A percentile compares a stretch with the other conserved stretches of the same genome.
Evolutionary conservation across 2,113 vertebrate genomes (phyloP).

Genomic region (Onychostruthus taczanowskii): DNA sequence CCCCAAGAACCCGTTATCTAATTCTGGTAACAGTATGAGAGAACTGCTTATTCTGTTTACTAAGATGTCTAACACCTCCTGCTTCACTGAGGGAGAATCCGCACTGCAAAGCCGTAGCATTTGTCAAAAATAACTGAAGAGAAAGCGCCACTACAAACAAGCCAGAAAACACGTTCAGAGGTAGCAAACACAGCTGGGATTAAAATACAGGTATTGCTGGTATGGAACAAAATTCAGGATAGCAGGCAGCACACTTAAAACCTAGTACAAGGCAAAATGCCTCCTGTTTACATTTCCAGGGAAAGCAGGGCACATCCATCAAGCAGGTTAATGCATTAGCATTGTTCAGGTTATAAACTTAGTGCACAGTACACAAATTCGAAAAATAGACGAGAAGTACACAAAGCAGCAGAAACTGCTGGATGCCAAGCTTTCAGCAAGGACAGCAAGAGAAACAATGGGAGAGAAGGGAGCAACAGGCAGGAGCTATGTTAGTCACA

Average conservation of each 20-base stretch:
- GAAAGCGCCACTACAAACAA: not conserved
- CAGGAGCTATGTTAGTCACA: constrained; percentile 13
- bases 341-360: not conserved
- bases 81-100: not conserved
- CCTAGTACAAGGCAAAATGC: not conserved
- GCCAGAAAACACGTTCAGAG: not conserved
- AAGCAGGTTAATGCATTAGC: not conserved
- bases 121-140: not conserved
- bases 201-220: not conserved
- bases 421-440: not conserved
- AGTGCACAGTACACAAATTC: not conserved
- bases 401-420: constrained; percentile 9
- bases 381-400: not conserved
- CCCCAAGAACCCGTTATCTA: not conserved
- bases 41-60: not conserved
- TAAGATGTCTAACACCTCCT: not conserved
- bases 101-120: not conserved
- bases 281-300: not conserved
- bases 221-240: not conserved
- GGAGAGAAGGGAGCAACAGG: not conserved
- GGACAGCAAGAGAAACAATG: not conserved
- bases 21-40: not conserved
- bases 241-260: not conserved
- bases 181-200: not conserved
- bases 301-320: not conserved